A percentile compares a stretch with the other conserved stretches of the same genome.
Conservation (phyloP, 1,140 invertebrate genomes). For the Akabosia matsudoensis region DNA sequence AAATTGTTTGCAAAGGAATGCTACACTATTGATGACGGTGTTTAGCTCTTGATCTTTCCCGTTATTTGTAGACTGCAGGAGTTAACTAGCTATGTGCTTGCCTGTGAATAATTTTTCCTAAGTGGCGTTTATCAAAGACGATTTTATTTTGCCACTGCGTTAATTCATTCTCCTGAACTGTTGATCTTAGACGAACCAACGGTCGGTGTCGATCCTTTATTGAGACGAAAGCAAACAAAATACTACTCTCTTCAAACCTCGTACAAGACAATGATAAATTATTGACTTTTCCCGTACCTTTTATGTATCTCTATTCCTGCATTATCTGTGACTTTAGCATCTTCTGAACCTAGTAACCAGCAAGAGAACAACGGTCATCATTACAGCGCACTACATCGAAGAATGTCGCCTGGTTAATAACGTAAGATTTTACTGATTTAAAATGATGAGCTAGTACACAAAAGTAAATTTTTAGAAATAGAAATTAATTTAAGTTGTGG, state of each 20-base stretch:
- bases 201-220: not conserved
- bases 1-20: not conserved
- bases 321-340: not conserved
- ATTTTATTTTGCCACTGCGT: slow-evolving; percentile 83
- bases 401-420: not conserved
- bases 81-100: not conserved
- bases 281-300: no score
- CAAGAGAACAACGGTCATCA: slow-evolving; percentile 5
- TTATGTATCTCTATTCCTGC: no score
- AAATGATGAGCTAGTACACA: no score
- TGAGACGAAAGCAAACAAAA: not conserved
- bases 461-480: no score
- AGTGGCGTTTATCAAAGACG: slow-evolving; percentile 88
- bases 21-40: not conserved
- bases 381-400: slow-evolving; percentile 20
- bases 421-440: not conserved
- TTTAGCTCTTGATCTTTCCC: not conserved
- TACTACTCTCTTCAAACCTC: no score
- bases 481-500: no score
- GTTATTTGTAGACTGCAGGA: not conserved
- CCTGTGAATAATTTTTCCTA: slow-evolving; percentile 21
- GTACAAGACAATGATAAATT: no score
- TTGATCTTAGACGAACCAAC: slow-evolving; percentile 85
- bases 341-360: not conserved
- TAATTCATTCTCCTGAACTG: slow-evolving; percentile 87